phyloP scores from a whole-genome alignment of 2,888 invertebrate genomes.

The Magallana nippona region DNA sequence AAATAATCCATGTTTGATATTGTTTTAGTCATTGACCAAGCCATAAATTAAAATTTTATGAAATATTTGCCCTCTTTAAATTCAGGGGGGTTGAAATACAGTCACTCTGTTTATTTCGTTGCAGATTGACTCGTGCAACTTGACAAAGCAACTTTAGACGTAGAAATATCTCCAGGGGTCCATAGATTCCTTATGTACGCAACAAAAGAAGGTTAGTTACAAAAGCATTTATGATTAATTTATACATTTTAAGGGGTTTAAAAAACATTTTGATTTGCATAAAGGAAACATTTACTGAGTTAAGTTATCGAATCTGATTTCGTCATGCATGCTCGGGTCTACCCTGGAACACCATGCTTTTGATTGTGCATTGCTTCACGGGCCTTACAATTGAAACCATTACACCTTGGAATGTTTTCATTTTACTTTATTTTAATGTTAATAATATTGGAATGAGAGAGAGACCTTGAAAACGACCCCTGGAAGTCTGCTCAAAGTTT shows the following conservation, averaged over 20 bases:
- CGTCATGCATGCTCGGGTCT: conserved; percentile 15
- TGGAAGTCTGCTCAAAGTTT: neutral
- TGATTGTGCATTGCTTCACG: conserved; percentile 9
- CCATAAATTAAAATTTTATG: conserved; percentile 13
- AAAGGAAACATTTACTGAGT: conserved; percentile 27
- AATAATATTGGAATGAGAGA: conserved; percentile 6
- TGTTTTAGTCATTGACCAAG: neutral
- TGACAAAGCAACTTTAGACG: neutral
- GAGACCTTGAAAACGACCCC: conserved; percentile 18
- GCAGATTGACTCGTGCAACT: neutral
- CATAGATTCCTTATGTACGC: neutral
- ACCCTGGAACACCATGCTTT: neutral
- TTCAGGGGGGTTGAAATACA: neutral
- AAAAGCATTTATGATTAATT: conserved; percentile 17
- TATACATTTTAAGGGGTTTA: conserved; percentile 17
- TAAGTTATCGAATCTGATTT: conserved; percentile 27
- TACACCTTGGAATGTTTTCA: conserved; percentile 1
- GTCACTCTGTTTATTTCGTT: neutral
- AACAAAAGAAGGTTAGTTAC: conserved; percentile 22
- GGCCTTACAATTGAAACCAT: conserved; percentile 18
- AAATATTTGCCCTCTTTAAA: neutral
- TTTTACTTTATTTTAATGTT: conserved; percentile 2
- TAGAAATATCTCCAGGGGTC: conserved; percentile 10
- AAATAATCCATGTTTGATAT: conserved; percentile 22
- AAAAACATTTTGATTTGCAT: conserved; percentile 23